These are phyloP conservation scores for Lepidochrysops patricia DNA, from an alignment of 2,888 invertebrate genomes.

Conservation along the genomic window DNA sequence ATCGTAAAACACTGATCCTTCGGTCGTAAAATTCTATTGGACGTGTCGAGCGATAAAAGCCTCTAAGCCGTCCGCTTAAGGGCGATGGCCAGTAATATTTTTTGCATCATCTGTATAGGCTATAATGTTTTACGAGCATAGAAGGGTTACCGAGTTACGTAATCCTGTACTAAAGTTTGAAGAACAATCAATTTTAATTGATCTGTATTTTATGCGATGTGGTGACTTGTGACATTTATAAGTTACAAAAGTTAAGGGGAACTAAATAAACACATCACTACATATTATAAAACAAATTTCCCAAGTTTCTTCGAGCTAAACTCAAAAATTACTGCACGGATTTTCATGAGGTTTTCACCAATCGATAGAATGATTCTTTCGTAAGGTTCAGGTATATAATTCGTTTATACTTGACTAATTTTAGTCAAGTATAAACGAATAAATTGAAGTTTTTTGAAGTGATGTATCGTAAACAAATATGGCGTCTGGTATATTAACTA, in stretches of 20 bases:
- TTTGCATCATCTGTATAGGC: slow-evolving; percentile 46
- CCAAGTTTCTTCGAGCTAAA: too few relatives aligned
- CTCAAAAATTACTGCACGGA: too few relatives aligned
- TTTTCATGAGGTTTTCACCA: too few relatives aligned
- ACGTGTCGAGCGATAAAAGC: slow-evolving; percentile 45
- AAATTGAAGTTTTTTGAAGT: too few relatives aligned
- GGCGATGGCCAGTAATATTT: slow-evolving; percentile 38
- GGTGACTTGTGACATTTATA: slow-evolving; percentile 66
- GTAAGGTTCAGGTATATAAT: too few relatives aligned
- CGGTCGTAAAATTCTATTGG: slow-evolving; percentile 55
- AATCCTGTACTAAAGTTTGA: slow-evolving; percentile 62
- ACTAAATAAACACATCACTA: slow-evolving; percentile 47
- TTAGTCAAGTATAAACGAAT: too few relatives aligned
- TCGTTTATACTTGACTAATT: too few relatives aligned
- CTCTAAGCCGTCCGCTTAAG: slow-evolving; percentile 45
- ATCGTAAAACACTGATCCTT: slow-evolving; percentile 63
- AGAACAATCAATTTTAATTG: slow-evolving; percentile 66
- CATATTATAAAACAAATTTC: too few relatives aligned
- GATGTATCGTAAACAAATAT: too few relatives aligned
- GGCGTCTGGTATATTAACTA: too few relatives aligned
- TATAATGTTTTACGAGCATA: slow-evolving; percentile 58
- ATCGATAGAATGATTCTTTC: too few relatives aligned
- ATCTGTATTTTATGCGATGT: slow-evolving; percentile 64
- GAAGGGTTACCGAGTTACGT: slow-evolving; percentile 66
- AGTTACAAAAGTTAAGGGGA: too few relatives aligned